Conservation (phyloP, 2,113 vertebrate genomes). For the Craseonycteris thonglongyai region DNA sequence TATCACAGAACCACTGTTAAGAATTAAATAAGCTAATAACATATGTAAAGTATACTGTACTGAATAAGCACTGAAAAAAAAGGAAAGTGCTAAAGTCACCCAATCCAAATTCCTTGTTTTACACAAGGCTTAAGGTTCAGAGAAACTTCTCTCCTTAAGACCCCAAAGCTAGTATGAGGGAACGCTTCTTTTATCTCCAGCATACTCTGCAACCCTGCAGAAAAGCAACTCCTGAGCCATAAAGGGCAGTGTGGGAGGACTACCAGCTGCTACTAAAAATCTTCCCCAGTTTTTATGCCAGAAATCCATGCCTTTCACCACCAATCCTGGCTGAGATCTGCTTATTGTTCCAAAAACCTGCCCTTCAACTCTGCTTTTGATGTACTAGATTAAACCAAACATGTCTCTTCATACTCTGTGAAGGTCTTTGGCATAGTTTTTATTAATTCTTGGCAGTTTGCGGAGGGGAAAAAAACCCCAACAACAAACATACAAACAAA, state of each 20-base stretch:
- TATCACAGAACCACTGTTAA: not conserved
- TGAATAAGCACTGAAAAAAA: not conserved
- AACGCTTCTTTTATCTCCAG: not conserved
- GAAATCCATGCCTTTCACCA: constrained; percentile 40
- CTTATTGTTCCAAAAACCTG: constrained; percentile 36
- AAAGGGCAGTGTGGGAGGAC: constrained; percentile 5
- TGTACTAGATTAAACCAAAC: constrained; percentile 43
- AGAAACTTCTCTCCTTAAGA: not conserved
- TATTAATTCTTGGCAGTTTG: constrained; percentile 40
- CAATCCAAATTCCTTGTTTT: not conserved
- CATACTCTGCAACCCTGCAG: not conserved
- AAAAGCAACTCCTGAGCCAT: constrained; percentile 31
- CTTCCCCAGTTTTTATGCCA: constrained; percentile 25
- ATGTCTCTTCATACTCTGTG: not conserved
- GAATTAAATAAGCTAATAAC: constrained; percentile 1
- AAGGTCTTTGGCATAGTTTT: constrained; percentile 30
- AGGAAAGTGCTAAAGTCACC: not conserved
- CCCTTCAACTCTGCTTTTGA: constrained; percentile 31
- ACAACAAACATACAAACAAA: not conserved
- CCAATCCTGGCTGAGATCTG: not conserved
- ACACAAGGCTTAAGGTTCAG: not conserved
- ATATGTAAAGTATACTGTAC: not conserved
- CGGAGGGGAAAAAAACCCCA: too few species aligned
- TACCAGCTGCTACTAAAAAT: constrained; percentile 44
- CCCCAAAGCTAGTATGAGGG: not conserved